A percentile compares a stretch with the other conserved stretches of the same genome.
Conservation (phyloP, 2,888 invertebrate genomes). For the Sphaeridia pumilis region DNA sequence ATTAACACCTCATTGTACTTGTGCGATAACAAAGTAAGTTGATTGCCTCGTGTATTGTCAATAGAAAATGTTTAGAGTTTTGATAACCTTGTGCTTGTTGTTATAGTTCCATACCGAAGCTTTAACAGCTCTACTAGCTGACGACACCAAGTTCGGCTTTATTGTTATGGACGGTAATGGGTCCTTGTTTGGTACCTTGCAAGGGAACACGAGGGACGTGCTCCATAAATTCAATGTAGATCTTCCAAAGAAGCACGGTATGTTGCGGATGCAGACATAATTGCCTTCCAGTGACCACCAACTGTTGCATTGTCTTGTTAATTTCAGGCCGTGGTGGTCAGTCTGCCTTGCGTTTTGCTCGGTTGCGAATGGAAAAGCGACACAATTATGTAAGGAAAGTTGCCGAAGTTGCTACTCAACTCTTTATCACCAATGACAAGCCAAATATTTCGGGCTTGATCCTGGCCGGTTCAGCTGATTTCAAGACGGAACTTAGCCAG, state of each 20-base stretch:
- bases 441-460: slow-evolving; percentile 96
- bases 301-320: too few relatives aligned
- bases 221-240: slow-evolving; percentile 96
- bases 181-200: slow-evolving; percentile 94
- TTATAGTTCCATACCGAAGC: slow-evolving; percentile 80
- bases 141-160: slow-evolving; percentile 99
- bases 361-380: slow-evolving; percentile 97
- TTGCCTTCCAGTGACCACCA: too few relatives aligned
- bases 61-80: too few relatives aligned
- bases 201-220: slow-evolving; percentile 86
- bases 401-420: slow-evolving; percentile 87
- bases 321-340: slow-evolving; percentile 85
- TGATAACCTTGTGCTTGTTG: too few relatives aligned
- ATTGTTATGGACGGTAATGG: slow-evolving; percentile 99
- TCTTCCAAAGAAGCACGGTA: slow-evolving; percentile 97
- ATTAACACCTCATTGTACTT: slow-evolving; percentile 98
- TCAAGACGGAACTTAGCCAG: slow-evolving; percentile 98
- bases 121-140: slow-evolving; percentile 86
- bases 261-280: too few relatives aligned
- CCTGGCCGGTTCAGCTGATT: slow-evolving; percentile 97
- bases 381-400: slow-evolving; percentile 99
- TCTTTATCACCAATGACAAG: slow-evolving; percentile 95
- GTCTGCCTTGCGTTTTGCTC: slow-evolving; percentile 97
- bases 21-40: slow-evolving; percentile 83
- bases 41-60: too few relatives aligned